Conservation (phyloP, 2,113 vertebrate species). For the Propithecus coquereli region DNA sequence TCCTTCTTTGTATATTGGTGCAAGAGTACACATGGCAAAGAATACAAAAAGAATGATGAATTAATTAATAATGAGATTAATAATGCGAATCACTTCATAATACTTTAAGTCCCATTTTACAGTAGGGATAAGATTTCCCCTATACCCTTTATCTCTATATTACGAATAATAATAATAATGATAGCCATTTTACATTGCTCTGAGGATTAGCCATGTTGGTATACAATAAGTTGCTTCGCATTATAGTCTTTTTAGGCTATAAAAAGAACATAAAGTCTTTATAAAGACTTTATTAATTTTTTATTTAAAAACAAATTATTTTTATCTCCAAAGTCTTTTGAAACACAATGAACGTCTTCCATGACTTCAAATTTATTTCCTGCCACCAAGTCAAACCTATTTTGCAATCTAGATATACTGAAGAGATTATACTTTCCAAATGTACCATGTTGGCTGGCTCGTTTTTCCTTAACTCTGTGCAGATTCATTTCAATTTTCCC, state of each 20-base stretch:
- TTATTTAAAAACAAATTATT: not conserved
- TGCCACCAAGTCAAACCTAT: not conserved
- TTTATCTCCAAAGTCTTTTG: not conserved
- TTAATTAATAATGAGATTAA: not conserved
- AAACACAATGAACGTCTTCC: not conserved
- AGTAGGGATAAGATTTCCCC: not conserved
- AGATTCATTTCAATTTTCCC: not conserved
- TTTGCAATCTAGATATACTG: not conserved
- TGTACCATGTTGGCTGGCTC: not conserved
- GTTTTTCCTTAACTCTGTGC: not conserved
- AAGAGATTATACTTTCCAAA: not conserved
- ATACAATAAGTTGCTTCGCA: not conserved
- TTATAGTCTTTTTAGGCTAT: not conserved
- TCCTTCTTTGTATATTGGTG: not conserved
- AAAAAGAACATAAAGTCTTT: not conserved
- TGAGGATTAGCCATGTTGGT: not conserved
- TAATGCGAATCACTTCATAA: not conserved
- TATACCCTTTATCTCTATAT: not conserved
- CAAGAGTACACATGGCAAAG: not conserved
- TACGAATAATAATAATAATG: not conserved
- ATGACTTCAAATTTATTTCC: not conserved
- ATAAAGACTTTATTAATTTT: not conserved
- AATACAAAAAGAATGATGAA: not conserved
- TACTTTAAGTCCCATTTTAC: not conserved
- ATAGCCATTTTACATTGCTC: not conserved